Evolutionary conservation across 1,140 invertebrate species (phyloP).

Genomic region (roundworm (Caenorhabditis elegans)): WBcel235 BX284606.5:9838001-9838500

Average conservation of each 20-base stretch:
- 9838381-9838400: background rate
- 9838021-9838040: background rate
- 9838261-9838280: background rate
- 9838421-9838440: background rate
- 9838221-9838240: slow-evolving; percentile 5
- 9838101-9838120: too few species aligned
- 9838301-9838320: background rate
- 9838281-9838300: background rate
- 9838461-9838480: background rate
- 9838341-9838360: too few species aligned
- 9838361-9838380: too few species aligned
- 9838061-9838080: background rate
- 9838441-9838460: background rate
- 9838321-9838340: background rate
- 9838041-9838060: background rate
- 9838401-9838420: background rate
- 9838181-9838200: background rate
- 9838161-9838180: background rate
- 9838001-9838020: background rate
- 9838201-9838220: background rate
- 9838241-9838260: background rate
- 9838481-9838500: background rate
- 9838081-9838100: background rate
- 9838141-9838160: too few species aligned
- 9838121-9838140: too few species aligned